Evolutionary conservation across 2,888 invertebrate species (phyloP), one percentile per base, ranked within the genome.

Genomic region (Conchocele bisecta): DNA sequence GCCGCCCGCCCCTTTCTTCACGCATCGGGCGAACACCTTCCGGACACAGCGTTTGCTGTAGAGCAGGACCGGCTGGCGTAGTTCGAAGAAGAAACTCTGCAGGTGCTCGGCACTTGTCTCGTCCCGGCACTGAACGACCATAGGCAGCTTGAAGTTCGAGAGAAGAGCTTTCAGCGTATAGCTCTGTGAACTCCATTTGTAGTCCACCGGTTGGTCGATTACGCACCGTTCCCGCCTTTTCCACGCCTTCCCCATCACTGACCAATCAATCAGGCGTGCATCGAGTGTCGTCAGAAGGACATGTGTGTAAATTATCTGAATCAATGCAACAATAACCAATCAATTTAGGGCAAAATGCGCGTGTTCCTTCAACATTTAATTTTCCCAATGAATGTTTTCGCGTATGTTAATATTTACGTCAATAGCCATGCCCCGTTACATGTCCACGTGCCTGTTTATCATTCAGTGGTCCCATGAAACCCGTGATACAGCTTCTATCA

Each of bases 1-100:
- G 15, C 75, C 72, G 20, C 69, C 75, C 0, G 51, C 46, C 1
- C 67, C 65, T 33, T 70, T 70, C 17, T 71, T 67, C 9, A 81
- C 53, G 46, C 77, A 78, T 20, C 77, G 48, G 20, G 77, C 77
- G 46, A 79, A 74, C 15, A 80, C 69, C 51, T 83, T 83, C 31
- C 79, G 59, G n/a, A 69, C 72, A 5, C 59, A 56, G 24, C 83
- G 37, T 24, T 68, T 71, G 17, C 69, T 76, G 60, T 76, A 79
- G 0, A 83, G 72, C 17, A 83, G 33, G 3, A 83, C 65, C 15
- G 83, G 83, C 54, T 79, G 79, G 5, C 71, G 64, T 2, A 83
- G 70, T 24, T 83, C 81, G 48, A 77, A 77, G 65, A 77, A 77
- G 54, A 83, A 79, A 39, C 80, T 79, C 66, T 71, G 59, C n/a